Evolutionary conservation across 2,888 invertebrate genomes (phyloP).

Genomic region (Druceiella hillmani): DNA sequence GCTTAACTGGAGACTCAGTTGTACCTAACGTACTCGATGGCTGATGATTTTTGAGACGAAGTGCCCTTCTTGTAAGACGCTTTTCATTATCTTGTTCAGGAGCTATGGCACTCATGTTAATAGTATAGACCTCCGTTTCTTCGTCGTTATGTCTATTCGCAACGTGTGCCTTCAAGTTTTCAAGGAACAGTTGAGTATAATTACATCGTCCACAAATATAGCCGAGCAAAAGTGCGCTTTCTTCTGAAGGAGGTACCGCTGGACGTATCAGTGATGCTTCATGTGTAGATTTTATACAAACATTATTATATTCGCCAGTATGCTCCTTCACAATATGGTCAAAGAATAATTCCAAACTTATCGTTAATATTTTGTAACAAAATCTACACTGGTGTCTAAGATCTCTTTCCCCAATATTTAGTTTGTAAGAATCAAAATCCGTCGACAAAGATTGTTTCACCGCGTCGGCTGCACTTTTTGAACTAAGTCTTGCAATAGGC

Average conservation of each 20-base stretch:
- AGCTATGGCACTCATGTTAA: conserved; percentile 36
- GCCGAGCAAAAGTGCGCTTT: conserved; percentile 44
- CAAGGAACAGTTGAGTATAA: conserved; percentile 60
- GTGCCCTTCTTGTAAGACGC: no score
- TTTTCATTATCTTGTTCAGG: no score
- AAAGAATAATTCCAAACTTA: conserved; percentile 49
- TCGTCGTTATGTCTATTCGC: conserved; percentile 48
- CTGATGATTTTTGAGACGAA: no score
- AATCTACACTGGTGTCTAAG: conserved; percentile 31
- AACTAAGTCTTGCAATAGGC: conserved; percentile 55
- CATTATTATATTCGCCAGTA: conserved; percentile 70
- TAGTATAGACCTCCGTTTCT: conserved; percentile 42
- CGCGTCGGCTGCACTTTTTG: conserved; percentile 46
- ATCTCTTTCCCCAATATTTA: no score
- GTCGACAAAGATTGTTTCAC: conserved; percentile 48
- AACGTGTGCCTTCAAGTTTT: conserved; percentile 59
- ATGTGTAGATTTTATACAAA: conserved; percentile 56
- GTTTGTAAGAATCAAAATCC: conserved; percentile 37
- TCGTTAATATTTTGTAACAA: conserved; percentile 25
- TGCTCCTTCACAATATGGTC: conserved; percentile 68
- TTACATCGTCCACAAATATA: conserved; percentile 69
- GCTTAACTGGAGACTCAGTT: no score
- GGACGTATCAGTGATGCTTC: conserved; percentile 33
- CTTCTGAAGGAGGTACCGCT: conserved; percentile 39
- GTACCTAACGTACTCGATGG: no score